Evolutionary conservation across 2,888 invertebrate species (phyloP).

Genomic region (Parasteatoda lunata): DNA sequence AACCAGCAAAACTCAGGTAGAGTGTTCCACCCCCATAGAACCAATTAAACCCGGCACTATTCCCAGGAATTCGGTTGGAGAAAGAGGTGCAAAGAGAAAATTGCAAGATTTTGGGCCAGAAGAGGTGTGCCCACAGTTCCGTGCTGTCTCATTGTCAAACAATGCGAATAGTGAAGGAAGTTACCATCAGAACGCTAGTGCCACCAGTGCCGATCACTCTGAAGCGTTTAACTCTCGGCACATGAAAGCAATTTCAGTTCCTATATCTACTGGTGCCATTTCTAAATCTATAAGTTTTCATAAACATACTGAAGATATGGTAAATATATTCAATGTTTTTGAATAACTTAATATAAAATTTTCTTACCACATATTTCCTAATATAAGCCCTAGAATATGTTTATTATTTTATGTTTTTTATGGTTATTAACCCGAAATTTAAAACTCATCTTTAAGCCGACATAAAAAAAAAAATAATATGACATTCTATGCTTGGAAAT

Average conservation of each 20-base stretch:
- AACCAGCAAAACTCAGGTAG: slow-evolving; percentile 16
- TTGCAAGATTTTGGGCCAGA: slow-evolving; percentile 35
- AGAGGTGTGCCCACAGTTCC: slow-evolving; percentile 73
- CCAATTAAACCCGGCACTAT: background rate
- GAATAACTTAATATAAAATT: no score
- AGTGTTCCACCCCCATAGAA: slow-evolving; percentile 16
- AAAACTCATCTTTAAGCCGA: no score
- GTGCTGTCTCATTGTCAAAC: slow-evolving; percentile 78
- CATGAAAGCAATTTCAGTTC: slow-evolving; percentile 47
- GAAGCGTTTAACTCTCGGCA: slow-evolving; percentile 35
- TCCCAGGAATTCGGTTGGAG: slow-evolving; percentile 2
- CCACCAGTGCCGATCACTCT: slow-evolving; percentile 14
- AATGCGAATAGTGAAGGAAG: slow-evolving; percentile 47
- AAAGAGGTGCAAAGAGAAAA: slow-evolving; percentile 60
- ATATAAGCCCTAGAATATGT: no score
- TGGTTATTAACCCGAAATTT: no score
- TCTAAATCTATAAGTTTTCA: slow-evolving; percentile 94
- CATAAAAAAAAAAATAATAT: no score
- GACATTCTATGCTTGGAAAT: no score
- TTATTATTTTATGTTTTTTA: no score
- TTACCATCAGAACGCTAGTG: background rate
- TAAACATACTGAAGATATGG: slow-evolving; percentile 82
- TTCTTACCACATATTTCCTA: no score
- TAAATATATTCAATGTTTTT: background rate
- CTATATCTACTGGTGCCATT: slow-evolving; percentile 79